Conservation (phyloP, 1,140 invertebrate genomes). For the Pemphigus obesinymphae region DNA sequence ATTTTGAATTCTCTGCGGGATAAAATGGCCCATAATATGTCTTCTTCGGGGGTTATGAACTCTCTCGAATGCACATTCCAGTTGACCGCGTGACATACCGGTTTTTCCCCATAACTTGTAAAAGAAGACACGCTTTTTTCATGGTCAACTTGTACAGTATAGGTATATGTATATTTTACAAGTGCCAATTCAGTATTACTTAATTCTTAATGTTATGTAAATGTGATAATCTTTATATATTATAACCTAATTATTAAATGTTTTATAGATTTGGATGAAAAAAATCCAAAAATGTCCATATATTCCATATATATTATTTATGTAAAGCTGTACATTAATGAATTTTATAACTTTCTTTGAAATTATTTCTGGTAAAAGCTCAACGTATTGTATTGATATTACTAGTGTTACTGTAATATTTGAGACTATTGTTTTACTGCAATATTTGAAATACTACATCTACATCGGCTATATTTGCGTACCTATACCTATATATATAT, state of each 20-base stretch:
- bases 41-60: neutral
- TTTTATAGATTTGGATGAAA: neutral
- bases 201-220: neutral
- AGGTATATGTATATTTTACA: neutral
- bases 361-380: too few species aligned
- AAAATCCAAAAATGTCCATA: too few species aligned
- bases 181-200: neutral
- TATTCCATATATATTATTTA: too few species aligned
- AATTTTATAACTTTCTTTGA: too few species aligned
- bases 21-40: neutral
- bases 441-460: too few species aligned
- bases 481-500: too few species aligned
- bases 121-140: neutral
- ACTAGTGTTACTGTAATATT: too few species aligned
- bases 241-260: too few species aligned
- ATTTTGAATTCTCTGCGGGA: neutral
- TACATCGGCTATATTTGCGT: too few species aligned
- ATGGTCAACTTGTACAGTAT: neutral
- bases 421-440: too few species aligned
- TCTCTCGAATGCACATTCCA: neutral
- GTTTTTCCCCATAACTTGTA: neutral
- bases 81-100: neutral
- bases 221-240: neutral
- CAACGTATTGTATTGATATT: too few species aligned
- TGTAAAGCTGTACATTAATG: too few species aligned